phyloP scores from a whole-genome alignment of 2,113 vertebrate genomes.

The Elgaria multicarinata region DNA sequence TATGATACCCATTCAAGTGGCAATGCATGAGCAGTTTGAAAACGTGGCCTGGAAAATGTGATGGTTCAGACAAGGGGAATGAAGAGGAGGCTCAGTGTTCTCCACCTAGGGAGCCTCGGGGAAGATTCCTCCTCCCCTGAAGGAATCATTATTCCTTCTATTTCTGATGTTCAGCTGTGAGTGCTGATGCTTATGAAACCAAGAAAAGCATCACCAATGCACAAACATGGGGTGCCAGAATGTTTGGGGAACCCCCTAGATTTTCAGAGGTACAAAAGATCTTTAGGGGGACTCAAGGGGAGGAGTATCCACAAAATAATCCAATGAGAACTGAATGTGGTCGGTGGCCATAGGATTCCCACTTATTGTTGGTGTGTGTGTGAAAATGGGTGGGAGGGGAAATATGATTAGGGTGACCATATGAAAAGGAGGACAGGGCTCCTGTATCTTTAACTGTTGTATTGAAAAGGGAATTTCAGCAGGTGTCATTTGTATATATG shows the following conservation, averaged over 20 bases:
- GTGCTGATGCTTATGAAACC: background rate
- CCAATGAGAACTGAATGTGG: too few relatives aligned
- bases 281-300: too few relatives aligned
- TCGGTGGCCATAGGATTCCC: too few relatives aligned
- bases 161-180: background rate
- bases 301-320: too few relatives aligned
- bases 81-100: background rate
- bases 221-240: background rate
- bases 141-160: background rate
- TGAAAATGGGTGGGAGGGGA: too few relatives aligned
- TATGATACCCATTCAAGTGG: slow-evolving; percentile 65
- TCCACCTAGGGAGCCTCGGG: too few relatives aligned
- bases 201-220: background rate
- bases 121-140: slow-evolving; percentile 27
- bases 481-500: too few relatives aligned
- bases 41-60: slow-evolving; percentile 55
- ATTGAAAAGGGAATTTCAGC: too few relatives aligned
- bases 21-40: slow-evolving; percentile 51
- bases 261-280: background rate
- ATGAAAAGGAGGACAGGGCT: too few relatives aligned
- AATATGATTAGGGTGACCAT: too few relatives aligned
- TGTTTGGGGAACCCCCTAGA: background rate
- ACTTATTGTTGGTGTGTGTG: too few relatives aligned
- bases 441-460: too few relatives aligned
- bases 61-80: background rate